phyloP scores from a whole-genome alignment of 2,888 invertebrate genomes.

The Liodrosophila aerea region DNA sequence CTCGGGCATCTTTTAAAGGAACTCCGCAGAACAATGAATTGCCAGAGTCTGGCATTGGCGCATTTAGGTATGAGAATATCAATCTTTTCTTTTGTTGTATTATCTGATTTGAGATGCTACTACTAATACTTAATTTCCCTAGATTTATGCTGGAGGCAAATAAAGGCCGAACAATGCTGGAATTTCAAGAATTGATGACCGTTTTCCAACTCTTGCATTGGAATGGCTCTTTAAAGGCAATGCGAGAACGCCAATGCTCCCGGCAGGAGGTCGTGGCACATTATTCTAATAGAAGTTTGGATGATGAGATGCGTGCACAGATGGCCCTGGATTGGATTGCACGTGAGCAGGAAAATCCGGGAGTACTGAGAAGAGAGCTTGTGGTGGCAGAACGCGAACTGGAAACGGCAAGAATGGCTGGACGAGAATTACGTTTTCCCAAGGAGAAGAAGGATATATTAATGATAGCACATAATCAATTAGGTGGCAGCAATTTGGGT shows the following conservation, averaged over 20 bases:
- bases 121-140: background rate
- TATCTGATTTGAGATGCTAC: background rate
- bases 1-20: conserved; percentile 92
- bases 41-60: conserved; percentile 88
- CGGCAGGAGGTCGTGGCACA: conserved; percentile 96
- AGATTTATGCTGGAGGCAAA: conserved; percentile 90
- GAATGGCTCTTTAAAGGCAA: conserved; percentile 97
- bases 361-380: conserved; percentile 91
- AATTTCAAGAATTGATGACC: conserved; percentile 98
- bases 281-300: conserved; percentile 94
- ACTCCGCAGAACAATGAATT: conserved; percentile 85
- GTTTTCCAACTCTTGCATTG: conserved; percentile 97
- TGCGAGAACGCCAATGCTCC: conserved; percentile 97
- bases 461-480: conserved; percentile 93
- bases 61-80: conserved; percentile 85
- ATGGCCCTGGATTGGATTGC: conserved; percentile 98
- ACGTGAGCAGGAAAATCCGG: conserved; percentile 88
- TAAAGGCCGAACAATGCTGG: conserved; percentile 96
- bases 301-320: conserved; percentile 97
- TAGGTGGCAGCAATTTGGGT: conserved; percentile 83
- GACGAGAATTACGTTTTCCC: conserved; percentile 94
- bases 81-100: background rate
- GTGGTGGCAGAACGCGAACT: conserved; percentile 93
- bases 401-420: conserved; percentile 92
- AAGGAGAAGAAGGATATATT: conserved; percentile 98